Conservation (phyloP, 2,888 invertebrate species). For the Marasmarcha lunaedactyla region DNA sequence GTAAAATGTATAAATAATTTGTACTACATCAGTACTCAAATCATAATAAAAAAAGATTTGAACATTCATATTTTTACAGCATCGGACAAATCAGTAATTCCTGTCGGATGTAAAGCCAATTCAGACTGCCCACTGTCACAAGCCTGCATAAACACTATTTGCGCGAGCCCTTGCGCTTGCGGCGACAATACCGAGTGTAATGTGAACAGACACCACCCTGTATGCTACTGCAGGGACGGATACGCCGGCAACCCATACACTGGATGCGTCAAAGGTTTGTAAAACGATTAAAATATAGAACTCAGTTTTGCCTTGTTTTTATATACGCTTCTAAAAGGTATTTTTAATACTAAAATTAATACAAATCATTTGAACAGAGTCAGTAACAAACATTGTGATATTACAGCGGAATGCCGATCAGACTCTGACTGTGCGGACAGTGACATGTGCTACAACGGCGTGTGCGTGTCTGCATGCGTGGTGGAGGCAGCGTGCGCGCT, state of each 20-base stretch:
- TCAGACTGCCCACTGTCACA: constrained; percentile 85
- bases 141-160: constrained; percentile 84
- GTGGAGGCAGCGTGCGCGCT: constrained; percentile 84
- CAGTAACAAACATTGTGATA: no score
- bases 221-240: constrained; percentile 84
- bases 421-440: constrained; percentile 85
- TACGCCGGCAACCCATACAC: constrained; percentile 88
- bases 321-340: neutral
- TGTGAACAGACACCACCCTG: constrained; percentile 86
- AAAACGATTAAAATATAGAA: neutral
- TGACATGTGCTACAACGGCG: constrained; percentile 85
- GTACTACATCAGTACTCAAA: neutral
- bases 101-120: constrained; percentile 79
- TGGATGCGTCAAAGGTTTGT: constrained; percentile 79
- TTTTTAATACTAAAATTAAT: no score
- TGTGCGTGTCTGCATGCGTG: constrained; percentile 85
- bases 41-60: no score
- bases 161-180: constrained; percentile 87
- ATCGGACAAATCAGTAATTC: constrained; percentile 64
- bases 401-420: constrained; percentile 39
- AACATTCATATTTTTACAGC: constrained; percentile 53
- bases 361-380: no score
- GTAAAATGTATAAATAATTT: no score
- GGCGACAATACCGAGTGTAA: constrained; percentile 86
- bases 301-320: neutral